Percentiles rank a stretch among this genome's conserved stretches.
These are phyloP conservation scores for Eumacrocentrus americanus DNA, from an alignment of 2,888 invertebrate genomes.

Conservation along the genomic window DNA sequence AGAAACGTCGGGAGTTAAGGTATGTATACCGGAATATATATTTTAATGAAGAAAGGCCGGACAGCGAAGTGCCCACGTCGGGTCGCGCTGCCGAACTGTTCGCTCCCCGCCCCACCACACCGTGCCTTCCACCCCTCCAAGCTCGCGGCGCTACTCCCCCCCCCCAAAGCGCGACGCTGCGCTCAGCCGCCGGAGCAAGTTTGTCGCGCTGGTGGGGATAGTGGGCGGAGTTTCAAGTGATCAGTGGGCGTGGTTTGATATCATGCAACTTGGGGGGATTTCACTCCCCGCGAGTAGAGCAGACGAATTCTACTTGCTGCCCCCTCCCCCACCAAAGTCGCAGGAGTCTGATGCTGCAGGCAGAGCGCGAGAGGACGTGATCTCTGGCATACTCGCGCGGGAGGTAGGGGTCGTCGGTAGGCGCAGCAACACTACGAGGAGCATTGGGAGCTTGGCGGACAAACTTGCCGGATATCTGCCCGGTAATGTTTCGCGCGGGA, in stretches of 20 bases:
- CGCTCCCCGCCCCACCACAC: conserved; percentile 59
- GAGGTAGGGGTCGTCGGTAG: conserved; percentile 9
- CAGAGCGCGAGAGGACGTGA: conserved; percentile 12
- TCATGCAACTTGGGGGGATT: background rate
- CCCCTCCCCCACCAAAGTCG: conserved; percentile 1
- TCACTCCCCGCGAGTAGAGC: background rate
- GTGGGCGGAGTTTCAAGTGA: background rate
- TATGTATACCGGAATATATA: conserved; percentile 56
- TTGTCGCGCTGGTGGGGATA: conserved; percentile 19
- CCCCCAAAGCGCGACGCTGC: conserved; percentile 31
- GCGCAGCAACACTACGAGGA: conserved; percentile 21
- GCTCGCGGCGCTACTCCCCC: conserved; percentile 46
- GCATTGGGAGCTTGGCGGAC: conserved; percentile 27
- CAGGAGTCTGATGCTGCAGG: conserved; percentile 1
- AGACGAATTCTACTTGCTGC: conserved; percentile 10
- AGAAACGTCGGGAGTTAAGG: conserved; percentile 37
- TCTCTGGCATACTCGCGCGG: background rate
- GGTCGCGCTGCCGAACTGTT: conserved; percentile 62
- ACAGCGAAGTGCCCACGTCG: conserved; percentile 62
- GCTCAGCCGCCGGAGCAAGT: conserved; percentile 15
- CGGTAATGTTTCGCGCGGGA: conserved; percentile 48
- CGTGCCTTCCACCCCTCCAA: conserved; percentile 42
- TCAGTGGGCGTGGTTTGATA: conserved; percentile 3
- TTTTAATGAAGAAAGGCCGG: conserved; percentile 61
- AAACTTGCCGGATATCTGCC: conserved; percentile 57